These are phyloP conservation scores for Troides aeacus DNA, from an alignment of 2,888 invertebrate species.

Conservation along the genomic window DNA sequence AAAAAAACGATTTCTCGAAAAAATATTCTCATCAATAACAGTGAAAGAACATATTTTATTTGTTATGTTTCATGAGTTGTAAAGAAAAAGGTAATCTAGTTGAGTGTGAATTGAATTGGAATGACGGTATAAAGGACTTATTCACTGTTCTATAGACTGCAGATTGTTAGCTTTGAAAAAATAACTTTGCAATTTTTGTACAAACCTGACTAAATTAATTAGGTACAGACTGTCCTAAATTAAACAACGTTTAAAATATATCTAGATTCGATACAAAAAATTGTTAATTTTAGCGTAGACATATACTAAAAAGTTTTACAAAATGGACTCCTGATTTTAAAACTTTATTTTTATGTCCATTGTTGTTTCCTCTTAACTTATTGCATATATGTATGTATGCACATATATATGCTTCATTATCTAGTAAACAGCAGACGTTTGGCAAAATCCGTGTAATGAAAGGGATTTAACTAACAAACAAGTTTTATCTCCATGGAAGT, in stretches of 20 bases:
- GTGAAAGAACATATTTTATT: not conserved
- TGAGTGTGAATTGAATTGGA: conserved; percentile 14
- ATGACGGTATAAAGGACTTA: conserved; percentile 8
- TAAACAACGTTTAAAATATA: too few relatives aligned
- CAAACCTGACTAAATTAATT: not conserved
- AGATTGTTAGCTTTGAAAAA: conserved; percentile 6
- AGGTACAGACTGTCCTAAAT: too few relatives aligned
- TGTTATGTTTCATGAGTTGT: conserved; percentile 8
- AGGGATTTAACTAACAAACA: conserved; percentile 64
- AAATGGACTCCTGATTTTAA: not conserved
- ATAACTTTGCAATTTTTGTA: not conserved
- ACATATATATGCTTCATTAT: conserved; percentile 17
- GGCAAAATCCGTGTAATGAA: conserved; percentile 42
- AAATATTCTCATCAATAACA: not conserved
- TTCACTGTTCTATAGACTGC: conserved; percentile 9
- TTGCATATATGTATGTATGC: not conserved
- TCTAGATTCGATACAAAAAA: too few relatives aligned
- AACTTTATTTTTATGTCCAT: not conserved
- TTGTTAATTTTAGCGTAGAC: too few relatives aligned
- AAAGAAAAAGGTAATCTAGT: conserved; percentile 18
- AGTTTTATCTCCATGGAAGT: conserved; percentile 72
- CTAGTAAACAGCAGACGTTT: conserved; percentile 29
- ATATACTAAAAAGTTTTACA: not conserved
- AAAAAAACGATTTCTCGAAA: not conserved
- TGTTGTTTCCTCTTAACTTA: not conserved